These are phyloP conservation scores for Gopherus evgoodei DNA, from an alignment of 2,113 vertebrate genomes.

Conservation along the genomic window DNA sequence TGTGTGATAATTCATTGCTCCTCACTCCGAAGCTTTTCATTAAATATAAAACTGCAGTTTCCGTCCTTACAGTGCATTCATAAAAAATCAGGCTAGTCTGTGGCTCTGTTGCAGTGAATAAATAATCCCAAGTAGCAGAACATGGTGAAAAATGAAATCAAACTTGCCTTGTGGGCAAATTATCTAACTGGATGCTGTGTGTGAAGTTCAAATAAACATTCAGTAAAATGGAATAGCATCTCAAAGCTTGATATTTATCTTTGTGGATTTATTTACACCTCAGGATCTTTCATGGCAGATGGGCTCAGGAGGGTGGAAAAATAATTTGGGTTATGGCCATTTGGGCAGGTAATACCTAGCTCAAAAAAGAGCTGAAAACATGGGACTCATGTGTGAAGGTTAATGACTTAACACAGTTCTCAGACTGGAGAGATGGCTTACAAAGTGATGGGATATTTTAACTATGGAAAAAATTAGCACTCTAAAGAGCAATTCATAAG, in stretches of 20 bases:
- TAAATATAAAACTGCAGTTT: constrained; percentile 14
- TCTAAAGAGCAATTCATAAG: neutral
- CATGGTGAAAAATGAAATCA: constrained; percentile 56
- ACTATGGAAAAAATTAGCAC: neutral
- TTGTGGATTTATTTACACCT: constrained; percentile 65
- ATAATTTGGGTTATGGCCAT: neutral
- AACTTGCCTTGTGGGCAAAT: constrained; percentile 63
- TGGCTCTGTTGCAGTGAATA: constrained; percentile 65
- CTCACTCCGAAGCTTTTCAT: constrained; percentile 23
- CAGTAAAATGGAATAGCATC: constrained; percentile 37
- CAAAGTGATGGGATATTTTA: neutral
- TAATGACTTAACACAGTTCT: neutral
- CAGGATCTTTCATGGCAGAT: constrained; percentile 48
- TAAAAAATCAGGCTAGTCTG: constrained; percentile 50
- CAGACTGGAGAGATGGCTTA: constrained; percentile 55
- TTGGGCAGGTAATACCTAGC: neutral
- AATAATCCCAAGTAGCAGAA: constrained; percentile 69
- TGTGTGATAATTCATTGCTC: constrained; percentile 19
- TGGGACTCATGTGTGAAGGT: neutral
- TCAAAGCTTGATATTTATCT: constrained; percentile 60
- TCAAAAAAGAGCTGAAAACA: neutral
- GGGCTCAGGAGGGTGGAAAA: constrained; percentile 23
- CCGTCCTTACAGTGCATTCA: constrained; percentile 28
- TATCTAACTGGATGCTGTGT: constrained; percentile 59
- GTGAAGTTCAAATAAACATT: constrained; percentile 59